These are phyloP conservation scores for Eupithecia dodoneata DNA, from an alignment of 2,888 invertebrate genomes.

Conservation along the genomic window DNA sequence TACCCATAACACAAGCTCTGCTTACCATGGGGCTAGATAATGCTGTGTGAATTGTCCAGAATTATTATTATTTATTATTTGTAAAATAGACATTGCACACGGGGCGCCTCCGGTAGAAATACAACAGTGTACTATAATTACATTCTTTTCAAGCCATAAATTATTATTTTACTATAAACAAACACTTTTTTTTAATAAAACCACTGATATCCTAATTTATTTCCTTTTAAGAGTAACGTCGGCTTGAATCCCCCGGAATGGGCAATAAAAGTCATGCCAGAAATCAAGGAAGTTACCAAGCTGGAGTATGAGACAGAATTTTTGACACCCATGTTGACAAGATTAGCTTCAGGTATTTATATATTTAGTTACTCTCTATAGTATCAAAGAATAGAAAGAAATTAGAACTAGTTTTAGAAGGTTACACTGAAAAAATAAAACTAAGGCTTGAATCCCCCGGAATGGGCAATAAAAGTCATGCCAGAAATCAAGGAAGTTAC, in stretches of 20 bases:
- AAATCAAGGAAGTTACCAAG: constrained; percentile 76
- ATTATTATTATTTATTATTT: too few species aligned
- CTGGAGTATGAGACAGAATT: constrained; percentile 73
- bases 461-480: constrained; percentile 72
- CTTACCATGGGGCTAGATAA: too few species aligned
- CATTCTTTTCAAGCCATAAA: too few species aligned
- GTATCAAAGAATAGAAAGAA: too few species aligned
- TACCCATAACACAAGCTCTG: too few species aligned
- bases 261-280: constrained; percentile 69
- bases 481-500: constrained; percentile 75
- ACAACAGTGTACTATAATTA: too few species aligned
- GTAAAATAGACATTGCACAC: too few species aligned
- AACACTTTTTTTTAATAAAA: not conserved
- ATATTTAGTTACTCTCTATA: not conserved
- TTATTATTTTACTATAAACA: too few species aligned
- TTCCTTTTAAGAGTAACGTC: constrained; percentile 68
- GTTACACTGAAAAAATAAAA: not conserved
- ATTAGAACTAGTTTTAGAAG: too few species aligned
- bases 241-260: constrained; percentile 68
- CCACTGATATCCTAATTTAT: not conserved
- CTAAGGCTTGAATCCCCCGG: constrained; percentile 62
- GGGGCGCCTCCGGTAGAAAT: too few species aligned
- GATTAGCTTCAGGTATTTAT: constrained; percentile 67
- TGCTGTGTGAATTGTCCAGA: too few species aligned
- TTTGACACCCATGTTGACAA: constrained; percentile 65